These are phyloP conservation scores for Cetoscarus ocellatus DNA, from an alignment of 2,797 vertebrate species.

Conservation along the genomic window DNA sequence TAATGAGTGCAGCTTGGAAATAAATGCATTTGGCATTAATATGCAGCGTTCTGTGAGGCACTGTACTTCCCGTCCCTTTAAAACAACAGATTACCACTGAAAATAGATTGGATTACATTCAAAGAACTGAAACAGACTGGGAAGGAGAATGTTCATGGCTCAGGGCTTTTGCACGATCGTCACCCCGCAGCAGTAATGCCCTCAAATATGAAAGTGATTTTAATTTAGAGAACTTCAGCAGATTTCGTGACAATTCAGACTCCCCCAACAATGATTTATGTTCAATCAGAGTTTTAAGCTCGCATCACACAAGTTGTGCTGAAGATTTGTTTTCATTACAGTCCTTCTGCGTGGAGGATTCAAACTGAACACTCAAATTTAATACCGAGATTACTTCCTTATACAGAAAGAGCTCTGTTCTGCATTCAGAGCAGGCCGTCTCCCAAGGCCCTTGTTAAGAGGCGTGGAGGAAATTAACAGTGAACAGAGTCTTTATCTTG, in stretches of 20 bases:
- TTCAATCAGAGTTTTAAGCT: constrained; percentile 24
- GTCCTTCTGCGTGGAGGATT: constrained; percentile 35
- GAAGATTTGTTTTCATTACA: constrained; percentile 74
- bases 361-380: constrained; percentile 68
- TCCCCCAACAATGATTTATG: constrained; percentile 16
- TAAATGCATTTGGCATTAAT: constrained; percentile 42
- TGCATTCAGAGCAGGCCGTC: constrained; percentile 55
- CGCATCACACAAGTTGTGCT: constrained; percentile 27
- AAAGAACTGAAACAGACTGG: constrained; percentile 36
- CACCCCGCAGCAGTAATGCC: constrained; percentile 8
- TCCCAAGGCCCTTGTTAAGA: constrained; percentile 67
- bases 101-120: constrained; percentile 56
- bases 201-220: constrained; percentile 24
- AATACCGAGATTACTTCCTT: constrained; percentile 58
- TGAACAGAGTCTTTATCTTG: constrained; percentile 68
- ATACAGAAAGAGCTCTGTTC: constrained; percentile 57
- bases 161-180: constrained; percentile 6
- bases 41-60: constrained; percentile 4
- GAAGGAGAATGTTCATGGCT: constrained; percentile 9
- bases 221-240: constrained; percentile 11
- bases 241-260: constrained; percentile 22
- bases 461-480: constrained; percentile 71
- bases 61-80: constrained; percentile 27
- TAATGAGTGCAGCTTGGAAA: constrained; percentile 45
- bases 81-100: constrained; percentile 58